phyloP scores from a whole-genome alignment of 2,113 vertebrate genomes.

The Lipophrys pholis region DNA sequence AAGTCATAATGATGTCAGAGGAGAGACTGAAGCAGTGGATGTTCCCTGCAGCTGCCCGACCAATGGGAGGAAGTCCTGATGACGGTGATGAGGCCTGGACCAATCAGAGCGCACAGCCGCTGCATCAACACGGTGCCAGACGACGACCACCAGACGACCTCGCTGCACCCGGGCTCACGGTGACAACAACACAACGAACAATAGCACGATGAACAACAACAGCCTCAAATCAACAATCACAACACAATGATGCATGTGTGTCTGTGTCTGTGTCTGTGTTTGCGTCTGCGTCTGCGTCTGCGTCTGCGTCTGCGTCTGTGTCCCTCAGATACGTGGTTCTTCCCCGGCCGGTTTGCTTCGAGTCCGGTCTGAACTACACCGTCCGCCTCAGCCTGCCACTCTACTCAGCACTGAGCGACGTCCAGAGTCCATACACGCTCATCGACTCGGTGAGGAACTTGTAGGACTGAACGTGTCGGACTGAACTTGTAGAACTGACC shows the following conservation, averaged over 20 bases:
- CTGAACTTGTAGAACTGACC: too few species aligned
- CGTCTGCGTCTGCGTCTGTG: too few species aligned
- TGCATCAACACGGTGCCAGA: constrained; percentile 95
- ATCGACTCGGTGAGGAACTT: constrained; percentile 91
- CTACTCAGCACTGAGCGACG: constrained; percentile 86
- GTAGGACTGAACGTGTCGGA: too few species aligned
- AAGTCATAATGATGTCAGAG: neutral
- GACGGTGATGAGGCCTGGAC: constrained; percentile 87
- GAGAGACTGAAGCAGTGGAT: neutral
- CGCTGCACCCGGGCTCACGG: constrained; percentile 93
- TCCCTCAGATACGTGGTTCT: constrained; percentile 87
- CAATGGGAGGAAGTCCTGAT: constrained; percentile 96
- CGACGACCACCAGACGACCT: constrained; percentile 93
- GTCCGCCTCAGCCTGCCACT: constrained; percentile 90
- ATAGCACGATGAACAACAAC: too few species aligned
- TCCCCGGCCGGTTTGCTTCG: constrained; percentile 91
- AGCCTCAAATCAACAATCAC: too few species aligned
- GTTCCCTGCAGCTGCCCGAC: constrained; percentile 87
- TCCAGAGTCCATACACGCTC: constrained; percentile 92
- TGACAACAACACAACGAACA: neutral
- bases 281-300: too few species aligned
- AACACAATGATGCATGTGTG: too few species aligned
- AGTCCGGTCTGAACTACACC: constrained; percentile 93
- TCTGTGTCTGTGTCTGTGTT: too few species aligned
- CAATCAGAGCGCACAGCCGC: constrained; percentile 89